A percentile compares a stretch with the other conserved stretches of the same genome.
Evolutionary conservation across 2,888 invertebrate species (phyloP).

Genomic region (Ochropleura leucogaster): DNA sequence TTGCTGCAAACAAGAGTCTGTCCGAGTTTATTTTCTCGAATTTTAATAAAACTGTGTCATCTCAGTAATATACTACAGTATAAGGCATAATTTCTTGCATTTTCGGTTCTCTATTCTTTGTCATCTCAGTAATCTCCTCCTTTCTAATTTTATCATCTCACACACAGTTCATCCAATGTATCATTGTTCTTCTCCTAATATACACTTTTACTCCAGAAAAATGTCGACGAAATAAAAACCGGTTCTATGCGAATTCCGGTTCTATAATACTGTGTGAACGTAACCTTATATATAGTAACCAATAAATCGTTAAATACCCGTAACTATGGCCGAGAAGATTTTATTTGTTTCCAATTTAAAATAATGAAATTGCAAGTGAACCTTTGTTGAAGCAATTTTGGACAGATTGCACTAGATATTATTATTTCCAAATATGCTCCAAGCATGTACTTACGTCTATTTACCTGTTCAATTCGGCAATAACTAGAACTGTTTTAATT

Average conservation of each 20-base stretch:
- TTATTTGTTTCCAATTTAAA: conserved; percentile 10
- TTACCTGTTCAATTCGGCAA: not conserved
- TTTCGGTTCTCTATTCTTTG: not conserved
- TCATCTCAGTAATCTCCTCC: not conserved
- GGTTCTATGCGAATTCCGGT: not conserved
- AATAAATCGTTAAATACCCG: conserved; percentile 20
- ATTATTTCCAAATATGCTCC: conserved; percentile 10
- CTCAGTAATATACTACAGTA: not conserved
- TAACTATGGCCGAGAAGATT: conserved; percentile 26
- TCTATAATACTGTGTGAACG: not conserved
- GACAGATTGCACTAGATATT: not conserved
- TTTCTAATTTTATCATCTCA: not conserved
- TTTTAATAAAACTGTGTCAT: not conserved
- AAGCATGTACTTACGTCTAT: not conserved
- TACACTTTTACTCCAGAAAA: not conserved
- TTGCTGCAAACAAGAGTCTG: too few species aligned
- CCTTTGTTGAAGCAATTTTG: conserved; percentile 7
- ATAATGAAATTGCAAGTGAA: conserved; percentile 28
- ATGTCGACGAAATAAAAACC: not conserved
- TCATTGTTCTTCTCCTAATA: not conserved
- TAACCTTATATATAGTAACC: not conserved
- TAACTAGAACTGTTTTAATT: conserved; percentile 24
- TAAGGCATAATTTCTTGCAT: not conserved
- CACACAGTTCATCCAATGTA: not conserved
- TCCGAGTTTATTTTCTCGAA: too few species aligned